Conservation (phyloP, 2,888 invertebrate species). For the Stramonita haemastoma region DNA sequence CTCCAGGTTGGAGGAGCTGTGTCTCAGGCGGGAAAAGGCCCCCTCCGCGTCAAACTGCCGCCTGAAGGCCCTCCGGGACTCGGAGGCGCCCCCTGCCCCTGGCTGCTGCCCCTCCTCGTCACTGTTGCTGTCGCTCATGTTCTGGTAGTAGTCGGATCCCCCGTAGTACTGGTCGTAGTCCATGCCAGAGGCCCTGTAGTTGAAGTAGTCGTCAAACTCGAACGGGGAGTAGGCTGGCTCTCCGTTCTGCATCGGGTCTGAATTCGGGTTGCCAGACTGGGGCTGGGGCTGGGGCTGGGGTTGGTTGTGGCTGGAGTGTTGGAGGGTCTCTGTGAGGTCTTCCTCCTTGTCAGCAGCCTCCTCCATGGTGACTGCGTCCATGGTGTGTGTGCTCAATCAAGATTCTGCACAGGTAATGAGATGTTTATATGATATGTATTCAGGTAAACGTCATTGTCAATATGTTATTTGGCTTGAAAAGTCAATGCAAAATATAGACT, state of each 20-base stretch:
- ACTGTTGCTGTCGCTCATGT: slow-evolving; percentile 40
- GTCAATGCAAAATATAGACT: too few species aligned
- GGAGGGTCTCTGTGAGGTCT: not conserved
- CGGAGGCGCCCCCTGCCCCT: not conserved
- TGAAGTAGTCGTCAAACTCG: slow-evolving; percentile 5
- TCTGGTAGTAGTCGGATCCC: slow-evolving; percentile 40
- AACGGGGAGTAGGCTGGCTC: not conserved
- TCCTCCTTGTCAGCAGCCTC: not conserved
- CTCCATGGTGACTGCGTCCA: not conserved
- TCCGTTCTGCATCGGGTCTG: not conserved
- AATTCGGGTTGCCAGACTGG: too few species aligned
- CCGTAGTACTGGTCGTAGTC: slow-evolving; percentile 3
- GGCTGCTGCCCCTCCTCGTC: slow-evolving; percentile 3
- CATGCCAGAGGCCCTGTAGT: slow-evolving; percentile 10
- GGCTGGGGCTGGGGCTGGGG: not conserved
- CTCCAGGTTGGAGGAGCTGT: slow-evolving; percentile 35
- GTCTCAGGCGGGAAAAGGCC: slow-evolving; percentile 40
- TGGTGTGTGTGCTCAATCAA: not conserved
- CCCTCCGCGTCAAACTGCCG: slow-evolving; percentile 41
- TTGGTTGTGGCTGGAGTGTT: not conserved
- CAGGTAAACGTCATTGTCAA: too few species aligned
- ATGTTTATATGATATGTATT: too few species aligned
- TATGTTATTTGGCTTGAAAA: too few species aligned
- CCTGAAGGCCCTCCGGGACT: not conserved
- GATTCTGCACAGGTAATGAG: not conserved